Conservation (phyloP, 2,797 vertebrate genomes). For the Chloroceryle amazona region DNA sequence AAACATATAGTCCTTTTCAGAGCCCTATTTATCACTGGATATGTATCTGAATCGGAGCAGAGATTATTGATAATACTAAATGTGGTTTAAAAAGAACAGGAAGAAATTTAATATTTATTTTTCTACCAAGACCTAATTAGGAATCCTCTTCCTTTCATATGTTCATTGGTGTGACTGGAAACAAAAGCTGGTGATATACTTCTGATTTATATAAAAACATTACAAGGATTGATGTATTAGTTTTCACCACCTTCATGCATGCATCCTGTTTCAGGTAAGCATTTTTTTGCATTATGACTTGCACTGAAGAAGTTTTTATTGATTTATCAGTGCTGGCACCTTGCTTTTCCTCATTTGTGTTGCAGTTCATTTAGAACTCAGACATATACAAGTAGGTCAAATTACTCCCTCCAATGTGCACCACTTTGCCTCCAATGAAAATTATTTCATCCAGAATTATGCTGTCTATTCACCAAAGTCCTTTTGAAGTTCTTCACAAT, state of each 20-base stretch:
- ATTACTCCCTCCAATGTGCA: background rate
- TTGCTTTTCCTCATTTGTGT: background rate
- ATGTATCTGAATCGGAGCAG: background rate
- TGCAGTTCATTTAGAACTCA: background rate
- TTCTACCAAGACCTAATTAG: background rate
- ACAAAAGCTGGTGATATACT: background rate
- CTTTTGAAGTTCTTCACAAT: conserved; percentile 36
- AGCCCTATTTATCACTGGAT: background rate
- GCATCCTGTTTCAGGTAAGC: background rate
- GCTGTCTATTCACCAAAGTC: background rate
- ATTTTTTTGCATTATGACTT: background rate
- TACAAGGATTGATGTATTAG: background rate
- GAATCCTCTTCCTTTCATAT: background rate
- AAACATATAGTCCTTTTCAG: background rate
- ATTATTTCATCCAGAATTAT: conserved; percentile 8
- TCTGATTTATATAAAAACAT: background rate
- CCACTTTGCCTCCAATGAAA: background rate
- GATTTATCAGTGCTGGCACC: background rate
- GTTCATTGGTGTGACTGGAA: background rate
- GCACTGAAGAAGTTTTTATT: background rate
- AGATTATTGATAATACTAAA: background rate
- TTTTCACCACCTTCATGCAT: background rate
- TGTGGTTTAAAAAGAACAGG: background rate
- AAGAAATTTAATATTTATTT: background rate
- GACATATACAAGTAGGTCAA: background rate